phyloP scores from a whole-genome alignment of 1,140 invertebrate genomes.

The Drosophila albomicans region DNA sequence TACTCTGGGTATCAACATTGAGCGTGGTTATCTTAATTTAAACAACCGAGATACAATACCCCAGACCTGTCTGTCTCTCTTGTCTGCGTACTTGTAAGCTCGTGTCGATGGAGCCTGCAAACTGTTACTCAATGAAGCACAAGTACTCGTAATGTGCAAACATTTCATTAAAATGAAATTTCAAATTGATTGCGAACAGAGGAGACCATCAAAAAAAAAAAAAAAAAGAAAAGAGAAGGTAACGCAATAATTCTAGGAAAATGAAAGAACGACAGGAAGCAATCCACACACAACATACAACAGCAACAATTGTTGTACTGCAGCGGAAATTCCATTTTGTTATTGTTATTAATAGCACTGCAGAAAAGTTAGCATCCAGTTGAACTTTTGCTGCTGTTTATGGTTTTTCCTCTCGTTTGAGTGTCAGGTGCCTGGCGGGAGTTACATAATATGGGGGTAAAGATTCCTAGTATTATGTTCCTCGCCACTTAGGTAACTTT shows the following conservation, averaged over 20 bases:
- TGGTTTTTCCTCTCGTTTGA: neutral
- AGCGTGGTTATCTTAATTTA: constrained; percentile 11
- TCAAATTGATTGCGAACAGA: constrained; percentile 34
- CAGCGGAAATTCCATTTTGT: constrained; percentile 1
- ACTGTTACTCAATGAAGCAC: constrained; percentile 16
- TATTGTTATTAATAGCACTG: constrained; percentile 7
- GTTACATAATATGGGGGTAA: neutral
- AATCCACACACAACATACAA: neutral
- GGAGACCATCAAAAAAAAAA: neutral
- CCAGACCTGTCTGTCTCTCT: neutral
- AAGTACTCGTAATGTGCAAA: constrained; percentile 27
- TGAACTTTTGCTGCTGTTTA: neutral
- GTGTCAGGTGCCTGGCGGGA: neutral
- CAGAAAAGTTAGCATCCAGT: neutral
- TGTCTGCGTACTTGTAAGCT: neutral
- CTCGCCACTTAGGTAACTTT: constrained; percentile 3
- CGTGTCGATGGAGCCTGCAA: constrained; percentile 10
- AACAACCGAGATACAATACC: constrained; percentile 10
- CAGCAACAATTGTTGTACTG: neutral
- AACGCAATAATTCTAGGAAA: constrained; percentile 20
- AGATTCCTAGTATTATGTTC: neutral
- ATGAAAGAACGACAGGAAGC: neutral
- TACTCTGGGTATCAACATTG: constrained; percentile 10
- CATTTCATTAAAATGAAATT: constrained; percentile 48
- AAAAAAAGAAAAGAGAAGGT: neutral